Percentiles rank a stretch among this genome's conserved stretches.
Evolutionary conservation across 2,797 vertebrate species (phyloP).

Genomic region (Loriculus beryllinus): DNA sequence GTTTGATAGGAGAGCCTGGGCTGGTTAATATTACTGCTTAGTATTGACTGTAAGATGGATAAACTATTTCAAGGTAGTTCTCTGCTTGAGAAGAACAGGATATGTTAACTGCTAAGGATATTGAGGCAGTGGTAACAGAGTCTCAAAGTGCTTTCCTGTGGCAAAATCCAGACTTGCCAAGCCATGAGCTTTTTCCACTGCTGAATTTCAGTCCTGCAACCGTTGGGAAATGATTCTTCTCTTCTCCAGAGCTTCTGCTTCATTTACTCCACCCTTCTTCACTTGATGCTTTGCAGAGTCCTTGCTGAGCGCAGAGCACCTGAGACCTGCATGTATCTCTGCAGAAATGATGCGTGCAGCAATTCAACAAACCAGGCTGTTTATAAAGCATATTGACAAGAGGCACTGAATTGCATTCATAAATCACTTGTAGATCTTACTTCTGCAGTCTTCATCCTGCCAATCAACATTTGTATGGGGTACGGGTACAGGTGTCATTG

Average conservation of each 20-base stretch:
- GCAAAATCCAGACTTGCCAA: not conserved
- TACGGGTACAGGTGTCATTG: not conserved
- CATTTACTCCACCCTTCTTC: not conserved
- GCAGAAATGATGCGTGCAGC: not conserved
- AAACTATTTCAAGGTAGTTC: slow-evolving; percentile 39
- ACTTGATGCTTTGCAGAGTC: not conserved
- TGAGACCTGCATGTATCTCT: not conserved
- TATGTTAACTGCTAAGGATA: not conserved
- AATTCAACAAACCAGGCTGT: not conserved
- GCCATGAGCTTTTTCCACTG: not conserved
- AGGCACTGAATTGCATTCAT: not conserved
- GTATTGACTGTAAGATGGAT: slow-evolving; percentile 47
- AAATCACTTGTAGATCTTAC: not conserved
- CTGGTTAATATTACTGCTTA: slow-evolving; percentile 58
- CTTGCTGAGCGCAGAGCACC: not conserved
- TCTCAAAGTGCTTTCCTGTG: not conserved
- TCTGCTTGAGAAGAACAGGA: slow-evolving; percentile 20
- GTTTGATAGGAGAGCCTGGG: not conserved
- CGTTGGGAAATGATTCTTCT: not conserved
- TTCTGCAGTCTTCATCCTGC: not conserved
- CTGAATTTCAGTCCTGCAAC: not conserved
- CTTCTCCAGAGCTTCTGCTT: not conserved
- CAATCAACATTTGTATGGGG: not conserved
- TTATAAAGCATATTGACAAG: slow-evolving; percentile 20
- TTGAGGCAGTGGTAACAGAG: not conserved